A percentile compares a stretch with the other conserved stretches of the same genome.
These are phyloP conservation scores for Candidula unifasciata DNA, from an alignment of 2,888 invertebrate species.

Conservation along the genomic window DNA sequence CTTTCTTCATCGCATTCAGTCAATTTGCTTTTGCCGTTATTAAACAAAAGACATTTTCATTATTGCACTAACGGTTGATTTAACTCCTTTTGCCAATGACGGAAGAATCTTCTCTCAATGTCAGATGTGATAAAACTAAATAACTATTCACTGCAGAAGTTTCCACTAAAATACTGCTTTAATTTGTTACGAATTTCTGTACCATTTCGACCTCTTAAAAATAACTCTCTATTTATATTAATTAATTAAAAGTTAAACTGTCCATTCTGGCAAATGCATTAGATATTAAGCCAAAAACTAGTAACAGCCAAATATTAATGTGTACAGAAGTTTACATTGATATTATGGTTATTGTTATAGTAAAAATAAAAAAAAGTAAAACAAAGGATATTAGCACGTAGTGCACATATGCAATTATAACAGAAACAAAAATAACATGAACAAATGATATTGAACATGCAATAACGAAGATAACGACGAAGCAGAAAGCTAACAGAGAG, in stretches of 20 bases:
- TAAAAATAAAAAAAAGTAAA: background rate
- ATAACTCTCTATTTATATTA: background rate
- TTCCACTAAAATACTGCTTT: too few relatives aligned
- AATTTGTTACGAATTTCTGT: too few relatives aligned
- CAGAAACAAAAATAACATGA: background rate
- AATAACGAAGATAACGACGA: background rate
- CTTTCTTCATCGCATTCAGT: too few relatives aligned
- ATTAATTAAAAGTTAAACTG: background rate
- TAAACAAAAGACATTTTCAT: too few relatives aligned
- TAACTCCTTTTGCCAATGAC: too few relatives aligned
- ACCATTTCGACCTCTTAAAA: background rate
- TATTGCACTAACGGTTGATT: too few relatives aligned
- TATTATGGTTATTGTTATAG: background rate
- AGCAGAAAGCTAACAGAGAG: conserved; percentile 3
- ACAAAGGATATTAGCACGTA: background rate
- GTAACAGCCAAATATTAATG: background rate
- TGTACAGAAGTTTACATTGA: background rate
- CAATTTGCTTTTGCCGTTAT: too few relatives aligned
- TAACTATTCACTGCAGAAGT: too few relatives aligned
- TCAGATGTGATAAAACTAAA: too few relatives aligned
- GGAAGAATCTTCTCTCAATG: too few relatives aligned
- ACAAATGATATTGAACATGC: conserved; percentile 9
- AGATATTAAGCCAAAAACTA: background rate
- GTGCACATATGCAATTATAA: background rate
- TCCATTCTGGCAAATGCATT: background rate